A percentile compares a stretch with the other conserved stretches of the same genome.
Evolutionary conservation across 2,888 invertebrate species (phyloP).

Genomic region (Neoscelio sp.): DNA sequence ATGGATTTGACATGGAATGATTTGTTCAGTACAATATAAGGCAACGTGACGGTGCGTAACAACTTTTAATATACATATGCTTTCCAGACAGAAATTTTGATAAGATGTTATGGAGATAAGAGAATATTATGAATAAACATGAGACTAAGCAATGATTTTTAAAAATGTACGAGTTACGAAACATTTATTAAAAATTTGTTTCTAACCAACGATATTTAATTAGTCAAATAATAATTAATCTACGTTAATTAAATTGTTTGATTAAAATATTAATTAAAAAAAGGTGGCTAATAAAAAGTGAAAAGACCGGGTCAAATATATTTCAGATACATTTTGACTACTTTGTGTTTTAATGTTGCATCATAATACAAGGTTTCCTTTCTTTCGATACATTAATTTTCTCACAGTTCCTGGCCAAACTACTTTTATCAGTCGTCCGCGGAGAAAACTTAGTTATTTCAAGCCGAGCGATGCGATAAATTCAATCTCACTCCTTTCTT

Average conservation of each 20-base stretch:
- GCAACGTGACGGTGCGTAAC: too few species aligned
- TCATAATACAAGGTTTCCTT: slow-evolving; percentile 23
- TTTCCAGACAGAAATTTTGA: too few species aligned
- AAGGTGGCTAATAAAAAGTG: too few species aligned
- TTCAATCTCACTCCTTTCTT: slow-evolving; percentile 70
- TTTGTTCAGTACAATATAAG: too few species aligned
- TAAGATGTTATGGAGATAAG: slow-evolving; percentile 1
- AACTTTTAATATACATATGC: too few species aligned
- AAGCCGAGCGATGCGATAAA: slow-evolving; percentile 71
- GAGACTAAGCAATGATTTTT: not conserved
- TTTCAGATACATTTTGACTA: not conserved
- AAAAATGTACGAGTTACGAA: slow-evolving; percentile 15
- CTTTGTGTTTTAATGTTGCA: slow-evolving; percentile 44
- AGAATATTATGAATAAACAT: not conserved
- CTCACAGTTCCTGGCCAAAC: slow-evolving; percentile 46
- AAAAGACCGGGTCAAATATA: too few species aligned
- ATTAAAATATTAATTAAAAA: too few species aligned
- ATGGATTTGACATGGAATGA: too few species aligned
- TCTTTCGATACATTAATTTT: slow-evolving; percentile 48
- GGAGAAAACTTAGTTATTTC: slow-evolving; percentile 72
- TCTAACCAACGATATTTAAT: too few species aligned
- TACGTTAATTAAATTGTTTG: too few species aligned
- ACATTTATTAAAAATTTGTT: slow-evolving; percentile 46
- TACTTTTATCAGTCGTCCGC: slow-evolving; percentile 72
- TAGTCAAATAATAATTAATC: too few species aligned